Conservation (phyloP, 2,888 invertebrate species). For the Hymenopus coronatus region DNA sequence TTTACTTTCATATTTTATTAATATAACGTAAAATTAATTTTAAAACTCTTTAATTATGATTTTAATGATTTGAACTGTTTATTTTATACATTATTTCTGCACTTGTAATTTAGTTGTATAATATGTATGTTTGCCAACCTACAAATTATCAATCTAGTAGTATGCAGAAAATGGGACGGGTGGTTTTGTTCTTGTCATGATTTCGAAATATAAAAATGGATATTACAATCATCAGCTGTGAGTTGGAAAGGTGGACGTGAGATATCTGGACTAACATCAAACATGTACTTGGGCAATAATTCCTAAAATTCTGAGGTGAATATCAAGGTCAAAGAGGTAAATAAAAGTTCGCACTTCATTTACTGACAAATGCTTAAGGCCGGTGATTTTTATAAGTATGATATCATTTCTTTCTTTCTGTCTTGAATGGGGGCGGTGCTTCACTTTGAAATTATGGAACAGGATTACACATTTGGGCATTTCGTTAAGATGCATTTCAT, state of each 20-base stretch:
- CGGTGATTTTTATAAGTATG: background rate
- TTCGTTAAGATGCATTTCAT: background rate
- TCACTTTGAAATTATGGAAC: background rate
- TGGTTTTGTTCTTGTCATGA: background rate
- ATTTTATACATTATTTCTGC: background rate
- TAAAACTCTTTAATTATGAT: background rate
- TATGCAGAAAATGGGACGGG: background rate
- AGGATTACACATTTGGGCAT: background rate
- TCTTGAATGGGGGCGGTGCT: background rate
- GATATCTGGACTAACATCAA: background rate
- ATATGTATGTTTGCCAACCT: background rate
- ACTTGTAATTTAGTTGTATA: background rate
- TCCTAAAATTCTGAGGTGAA: background rate
- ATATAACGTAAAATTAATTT: background rate
- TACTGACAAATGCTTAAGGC: background rate
- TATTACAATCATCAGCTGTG: background rate
- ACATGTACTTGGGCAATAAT: background rate
- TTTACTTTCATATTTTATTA: background rate
- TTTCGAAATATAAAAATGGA: background rate
- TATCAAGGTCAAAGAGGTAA: background rate
- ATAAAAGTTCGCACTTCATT: background rate
- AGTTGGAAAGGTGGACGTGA: background rate
- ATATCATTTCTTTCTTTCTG: background rate
- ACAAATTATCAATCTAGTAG: background rate
- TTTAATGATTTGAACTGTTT: background rate